phyloP scores from a whole-genome alignment of 2,888 invertebrate genomes.

The Drosophila quasianomalipes region DNA sequence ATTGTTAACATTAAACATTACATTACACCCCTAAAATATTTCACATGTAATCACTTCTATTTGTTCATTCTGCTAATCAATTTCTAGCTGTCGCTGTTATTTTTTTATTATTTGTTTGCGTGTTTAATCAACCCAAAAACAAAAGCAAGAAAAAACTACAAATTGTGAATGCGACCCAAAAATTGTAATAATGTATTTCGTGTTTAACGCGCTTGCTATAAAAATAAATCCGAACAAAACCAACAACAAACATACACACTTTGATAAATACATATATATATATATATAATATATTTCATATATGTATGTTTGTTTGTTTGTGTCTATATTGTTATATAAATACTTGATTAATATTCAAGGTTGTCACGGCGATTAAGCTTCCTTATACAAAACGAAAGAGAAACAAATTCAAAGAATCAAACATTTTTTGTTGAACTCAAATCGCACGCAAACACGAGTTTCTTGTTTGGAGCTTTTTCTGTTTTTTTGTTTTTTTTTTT shows the following conservation, averaged over 20 bases:
- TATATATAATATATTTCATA: constrained; percentile 5
- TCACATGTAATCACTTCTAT: constrained; percentile 6
- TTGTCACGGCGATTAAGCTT: constrained; percentile 40
- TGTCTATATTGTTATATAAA: constrained; percentile 35
- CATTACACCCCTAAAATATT: constrained; percentile 18
- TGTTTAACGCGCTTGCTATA: constrained; percentile 32
- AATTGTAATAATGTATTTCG: constrained; percentile 30
- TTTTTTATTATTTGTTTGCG: constrained; percentile 19
- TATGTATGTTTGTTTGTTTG: background rate
- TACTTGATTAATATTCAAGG: constrained; percentile 58
- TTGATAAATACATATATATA: constrained; percentile 13
- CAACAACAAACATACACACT: constrained; percentile 19
- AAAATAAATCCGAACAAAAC: background rate
- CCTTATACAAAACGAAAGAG: constrained; percentile 44
- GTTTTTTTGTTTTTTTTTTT: constrained; percentile 3
- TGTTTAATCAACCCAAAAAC: constrained; percentile 33
- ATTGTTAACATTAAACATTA: constrained; percentile 8
- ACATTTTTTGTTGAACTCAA: constrained; percentile 35
- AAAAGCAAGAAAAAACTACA: constrained; percentile 5
- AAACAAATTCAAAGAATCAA: constrained; percentile 48
- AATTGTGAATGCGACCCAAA: constrained; percentile 20
- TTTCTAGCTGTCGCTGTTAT: constrained; percentile 11
- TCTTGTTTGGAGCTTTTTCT: constrained; percentile 4
- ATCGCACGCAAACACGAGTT: background rate
- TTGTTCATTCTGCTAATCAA: constrained; percentile 6